Evolutionary conservation across 2,888 invertebrate genomes (phyloP).

Genomic region (Agriopis leucophaearia): DNA sequence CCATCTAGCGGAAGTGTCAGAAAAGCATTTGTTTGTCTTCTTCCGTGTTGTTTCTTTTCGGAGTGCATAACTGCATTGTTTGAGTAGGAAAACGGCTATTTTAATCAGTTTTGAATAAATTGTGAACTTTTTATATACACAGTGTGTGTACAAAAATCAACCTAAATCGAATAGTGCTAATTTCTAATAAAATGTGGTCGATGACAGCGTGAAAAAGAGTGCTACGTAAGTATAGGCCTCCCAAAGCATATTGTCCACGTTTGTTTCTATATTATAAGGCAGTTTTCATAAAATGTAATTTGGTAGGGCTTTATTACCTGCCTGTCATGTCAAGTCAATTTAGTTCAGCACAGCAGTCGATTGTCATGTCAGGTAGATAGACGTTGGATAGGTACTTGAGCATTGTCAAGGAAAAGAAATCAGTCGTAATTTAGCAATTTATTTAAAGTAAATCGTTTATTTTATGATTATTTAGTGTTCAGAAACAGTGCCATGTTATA

Average conservation of each 20-base stretch:
- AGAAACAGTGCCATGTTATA: slow-evolving; percentile 69
- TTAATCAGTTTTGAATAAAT: slow-evolving; percentile 61
- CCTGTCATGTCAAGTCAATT: slow-evolving; percentile 46
- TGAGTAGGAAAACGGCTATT: slow-evolving; percentile 64
- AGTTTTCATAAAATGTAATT: slow-evolving; percentile 34
- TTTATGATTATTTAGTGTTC: slow-evolving; percentile 67
- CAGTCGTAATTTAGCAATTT: slow-evolving; percentile 73
- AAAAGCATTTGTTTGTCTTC: slow-evolving; percentile 53
- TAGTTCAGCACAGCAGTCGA: slow-evolving; percentile 8
- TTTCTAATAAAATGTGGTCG: slow-evolving; percentile 80
- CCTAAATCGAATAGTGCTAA: slow-evolving; percentile 66
- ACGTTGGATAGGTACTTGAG: slow-evolving; percentile 42
- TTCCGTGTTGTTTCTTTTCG: slow-evolving; percentile 75
- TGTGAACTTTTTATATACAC: slow-evolving; percentile 51
- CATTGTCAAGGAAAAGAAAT: slow-evolving; percentile 64
- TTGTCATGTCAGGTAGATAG: slow-evolving; percentile 54
- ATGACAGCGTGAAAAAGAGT: slow-evolving; percentile 83
- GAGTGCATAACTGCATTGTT: slow-evolving; percentile 67
- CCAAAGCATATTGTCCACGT: slow-evolving; percentile 52
- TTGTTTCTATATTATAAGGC: slow-evolving; percentile 48
- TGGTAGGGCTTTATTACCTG: slow-evolving; percentile 65
- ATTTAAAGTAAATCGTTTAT: slow-evolving; percentile 66
- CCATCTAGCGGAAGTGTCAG: slow-evolving; percentile 62
- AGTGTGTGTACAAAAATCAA: slow-evolving; percentile 58
- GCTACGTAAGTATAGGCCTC: slow-evolving; percentile 81